These are phyloP conservation scores for Himantopus leucocephalus DNA, from an alignment of 2,113 vertebrate genomes.

Conservation along the genomic window DNA sequence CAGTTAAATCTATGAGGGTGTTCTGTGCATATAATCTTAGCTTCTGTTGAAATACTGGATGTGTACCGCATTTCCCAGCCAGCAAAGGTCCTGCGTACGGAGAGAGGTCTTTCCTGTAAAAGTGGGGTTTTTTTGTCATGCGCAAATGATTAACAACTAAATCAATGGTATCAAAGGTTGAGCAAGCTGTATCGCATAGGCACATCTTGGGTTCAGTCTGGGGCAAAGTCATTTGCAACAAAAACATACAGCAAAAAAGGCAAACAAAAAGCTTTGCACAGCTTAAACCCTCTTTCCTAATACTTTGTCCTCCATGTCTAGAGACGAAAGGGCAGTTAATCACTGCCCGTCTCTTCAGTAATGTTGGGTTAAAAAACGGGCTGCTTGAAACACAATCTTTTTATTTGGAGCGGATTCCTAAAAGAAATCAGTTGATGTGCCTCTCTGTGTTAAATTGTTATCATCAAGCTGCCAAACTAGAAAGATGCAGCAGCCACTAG, in stretches of 20 bases:
- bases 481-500: neutral
- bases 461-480: neutral
- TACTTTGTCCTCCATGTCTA: neutral
- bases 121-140: neutral
- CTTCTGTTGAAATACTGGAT: neutral
- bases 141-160: slow-evolving; percentile 73
- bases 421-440: neutral
- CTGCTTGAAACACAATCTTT: neutral
- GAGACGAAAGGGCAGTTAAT: neutral
- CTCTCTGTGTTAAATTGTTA: neutral
- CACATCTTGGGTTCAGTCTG: neutral
- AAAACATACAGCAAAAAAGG: neutral
- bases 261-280: neutral
- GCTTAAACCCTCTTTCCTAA: neutral
- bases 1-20: neutral
- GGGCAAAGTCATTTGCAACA: neutral
- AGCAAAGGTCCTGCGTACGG: accelerated
- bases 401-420: neutral
- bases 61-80: neutral
- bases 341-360: neutral
- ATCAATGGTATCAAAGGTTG: slow-evolving; percentile 64
- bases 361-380: neutral
- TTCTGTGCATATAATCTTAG: neutral
- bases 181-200: neutral
- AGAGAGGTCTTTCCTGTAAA: slow-evolving; percentile 4